Base-by-base conservation (phyloP, 2,797 vertebrate genomes). In the Serranus cabrilla region DNA sequence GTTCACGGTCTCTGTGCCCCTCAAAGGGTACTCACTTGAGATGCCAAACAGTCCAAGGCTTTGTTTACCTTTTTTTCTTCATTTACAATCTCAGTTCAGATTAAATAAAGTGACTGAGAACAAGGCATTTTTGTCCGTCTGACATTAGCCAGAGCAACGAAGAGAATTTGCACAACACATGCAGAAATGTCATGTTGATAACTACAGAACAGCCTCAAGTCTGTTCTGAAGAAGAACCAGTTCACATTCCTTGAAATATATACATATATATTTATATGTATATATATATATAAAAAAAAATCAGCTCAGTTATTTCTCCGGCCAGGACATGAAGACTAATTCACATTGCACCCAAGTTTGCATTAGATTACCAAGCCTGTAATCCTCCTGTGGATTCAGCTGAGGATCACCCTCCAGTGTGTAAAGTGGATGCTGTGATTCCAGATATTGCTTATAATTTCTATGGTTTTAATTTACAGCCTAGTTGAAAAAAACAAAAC, bases 41-140 rank as follows among this genome's bases (percentile, higher is more conserved):
- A 64, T 50, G 39, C 74, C 80, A 84, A 85, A 91, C 87, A 91
- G 83, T 77, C 76, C 45, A 6, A 9, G 20, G 74, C 90, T 92
- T 90, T 92, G 88, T 91, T 90, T 84, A 82, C 75, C 74, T 80
- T 82, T 72, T 82, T 68, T 67, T 10, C 55, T 62, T 67, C 82
- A 45, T 59, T 75, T 65, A 46, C 74, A 78, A 64, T 84, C 87
- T 83, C 46, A 73, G 64, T 70, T 82, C 85, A 80, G 77, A 77
- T 78, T 80, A 86, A 51, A 73, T n/a, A 55, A 78, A 74, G 58
- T 2, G 18, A 68, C 67, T 0, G 31, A 81, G 87, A 91, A 92
- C 91, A 92, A 90, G 86, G 82, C 34, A 18, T 69, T 86, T 85
- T 80, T 93, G 92, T 94, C 74, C 14, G 21, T 75, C 23, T 83